These are phyloP conservation scores for Notothenia coriiceps DNA, from an alignment of 2,113 vertebrate genomes.

Conservation along the genomic window DNA sequence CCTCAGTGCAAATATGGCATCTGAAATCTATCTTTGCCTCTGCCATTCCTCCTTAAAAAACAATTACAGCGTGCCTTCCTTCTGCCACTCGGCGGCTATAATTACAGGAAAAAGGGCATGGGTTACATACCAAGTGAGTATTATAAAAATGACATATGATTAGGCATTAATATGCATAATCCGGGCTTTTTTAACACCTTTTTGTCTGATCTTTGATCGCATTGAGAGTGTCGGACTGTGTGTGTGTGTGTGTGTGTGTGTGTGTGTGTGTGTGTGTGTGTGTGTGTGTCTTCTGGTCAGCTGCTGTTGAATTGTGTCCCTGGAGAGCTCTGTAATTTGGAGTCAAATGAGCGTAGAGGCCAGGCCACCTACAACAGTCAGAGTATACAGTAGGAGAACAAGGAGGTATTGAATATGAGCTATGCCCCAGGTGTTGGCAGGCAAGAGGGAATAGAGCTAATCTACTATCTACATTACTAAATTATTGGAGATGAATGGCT, in stretches of 20 bases:
- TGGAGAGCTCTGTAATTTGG: conserved; percentile 62
- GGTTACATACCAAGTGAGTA: conserved; percentile 71
- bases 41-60: conserved; percentile 75
- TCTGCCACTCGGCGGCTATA: conserved; percentile 70
- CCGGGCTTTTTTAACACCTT: conserved; percentile 64
- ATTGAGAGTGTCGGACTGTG: conserved; percentile 18
- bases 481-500: conserved; percentile 85
- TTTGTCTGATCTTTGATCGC: conserved; percentile 54
- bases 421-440: conserved; percentile 88
- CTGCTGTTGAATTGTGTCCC: conserved; percentile 60
- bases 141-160: conserved; percentile 71
- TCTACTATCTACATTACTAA: conserved; percentile 83
- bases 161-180: conserved; percentile 72
- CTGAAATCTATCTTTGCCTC: conserved; percentile 77
- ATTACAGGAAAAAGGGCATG: conserved; percentile 76
- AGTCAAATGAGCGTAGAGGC: conserved; percentile 70
- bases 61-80: conserved; percentile 76
- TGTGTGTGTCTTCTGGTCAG: conserved; percentile 63
- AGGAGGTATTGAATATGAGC: conserved; percentile 76
- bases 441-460: conserved; percentile 81
- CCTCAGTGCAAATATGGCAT: conserved; percentile 77
- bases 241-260: conserved; percentile 15
- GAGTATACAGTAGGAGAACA: conserved; percentile 72
- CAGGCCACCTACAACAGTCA: conserved; percentile 70
- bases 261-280: too few relatives aligned